Base-by-base conservation (phyloP, 2,797 vertebrate genomes). In the Halcyon chelicuti region DNA sequence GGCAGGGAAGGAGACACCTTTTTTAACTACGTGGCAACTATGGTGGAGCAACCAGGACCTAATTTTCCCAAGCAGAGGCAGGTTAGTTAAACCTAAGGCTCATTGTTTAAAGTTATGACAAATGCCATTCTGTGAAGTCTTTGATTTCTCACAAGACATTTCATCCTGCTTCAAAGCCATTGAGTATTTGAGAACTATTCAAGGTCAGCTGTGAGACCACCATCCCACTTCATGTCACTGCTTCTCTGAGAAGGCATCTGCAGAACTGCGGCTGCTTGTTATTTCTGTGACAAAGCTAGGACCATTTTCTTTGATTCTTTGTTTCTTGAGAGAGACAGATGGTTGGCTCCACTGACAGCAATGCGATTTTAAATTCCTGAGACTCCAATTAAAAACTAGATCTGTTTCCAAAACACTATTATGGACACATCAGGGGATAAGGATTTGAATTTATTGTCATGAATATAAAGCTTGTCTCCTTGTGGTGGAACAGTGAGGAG, bases 331-430 rank as follows among this genome's bases (percentile, higher is more conserved):
- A 25, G 47, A 49, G 79, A 60, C 65, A 95, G 73, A 63, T 87
- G 72, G 58, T 95, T 94, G 82, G 52, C 81, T 97, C 35, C 52
- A 70, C 63, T 88, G 83, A 81, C 49, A 95, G 73, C 57, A 93
- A 61, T n/a, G 42, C 33, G 88, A 88, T 92, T 95, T 77, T 76
- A 86, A 97, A 96, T 94, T 97, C 77, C 79, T 86, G 73, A 82
- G 70, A 75, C 88, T 93, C 66, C 82, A 95, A 60, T 91, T 95
- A 92, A 94, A 95, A 95, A 79, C 44, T 66, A 89, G 74, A 76
- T 92, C 55, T 1, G 3, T 79, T 97, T 97, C 84, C 79, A 94
- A 95, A 96, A 90, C 21, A 63, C 76, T 86, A 62, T 78, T 91
- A 95, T 82, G 39, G 46, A 73, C 57, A 78, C 51, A 79, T 5